Base-by-base conservation (phyloP, 1,140 invertebrate species). In the Drosophila equinoxialis region DNA sequence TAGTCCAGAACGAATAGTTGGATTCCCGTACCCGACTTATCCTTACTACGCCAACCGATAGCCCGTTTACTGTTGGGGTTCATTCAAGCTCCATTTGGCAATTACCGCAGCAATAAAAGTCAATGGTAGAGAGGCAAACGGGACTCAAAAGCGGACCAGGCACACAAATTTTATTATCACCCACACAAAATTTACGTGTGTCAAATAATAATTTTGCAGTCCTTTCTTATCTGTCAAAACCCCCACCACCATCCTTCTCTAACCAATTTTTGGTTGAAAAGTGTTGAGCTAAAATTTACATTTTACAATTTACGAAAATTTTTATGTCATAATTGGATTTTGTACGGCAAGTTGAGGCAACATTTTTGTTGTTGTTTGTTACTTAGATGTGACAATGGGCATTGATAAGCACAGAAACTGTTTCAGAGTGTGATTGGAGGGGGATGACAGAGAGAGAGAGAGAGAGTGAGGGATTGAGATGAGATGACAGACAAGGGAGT, bases 271-370 rank as follows among this genome's bases (percentile, higher is more conserved):
- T 51, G 45, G 45, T 51, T 51, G 45, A 51, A 51, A 51, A 51
- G 63, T 35, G 67, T 72, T 68, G 74, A 55, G 65, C 71, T 64
- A 71, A 72, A 87, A 87, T 87, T 87, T 89, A 89, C 84, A 87
- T 89, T 87, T 87, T 75, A 83, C 84, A 87, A 89, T 87, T 87
- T 87, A 87, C 83, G 83, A 82, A 89, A 78, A 89, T 84, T 89
- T 89, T 89, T 89, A 89, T 89, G 84, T 89, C 84, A 89, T 89
- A 89, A 89, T 89, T 89, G 84, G 84, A 89, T 89, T 89, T 66
- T 57, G 70, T 62, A 54, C 41, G 60, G 66, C 66, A 68, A 20
- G 33, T 20, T 51, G 55, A 48, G 58, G 30, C 66, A 74, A 66
- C 70, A 68, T 74, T 74, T 70, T 51, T 60, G 64, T 58, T 55